Percentiles rank a stretch among this genome's conserved stretches.
phyloP scores from a whole-genome alignment of 2,113 vertebrate genomes.

The Onychostoma macrolepis region DNA sequence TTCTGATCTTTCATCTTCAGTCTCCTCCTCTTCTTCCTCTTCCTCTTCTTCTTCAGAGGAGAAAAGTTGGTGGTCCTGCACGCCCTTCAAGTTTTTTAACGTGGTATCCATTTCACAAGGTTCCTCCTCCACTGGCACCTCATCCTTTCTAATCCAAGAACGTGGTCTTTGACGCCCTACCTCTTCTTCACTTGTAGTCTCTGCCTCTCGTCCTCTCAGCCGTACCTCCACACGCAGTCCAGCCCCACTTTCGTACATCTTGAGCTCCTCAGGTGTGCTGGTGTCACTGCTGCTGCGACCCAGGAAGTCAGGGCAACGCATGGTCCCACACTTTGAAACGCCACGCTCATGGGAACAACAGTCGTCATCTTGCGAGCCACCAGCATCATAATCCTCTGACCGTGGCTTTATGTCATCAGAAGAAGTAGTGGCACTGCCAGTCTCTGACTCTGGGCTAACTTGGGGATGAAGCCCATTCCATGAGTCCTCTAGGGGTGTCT shows the following conservation, averaged over 20 bases:
- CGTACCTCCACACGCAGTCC: slow-evolving; percentile 89
- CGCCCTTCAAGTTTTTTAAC: slow-evolving; percentile 55
- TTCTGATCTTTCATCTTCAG: slow-evolving; percentile 84
- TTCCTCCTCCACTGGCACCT: slow-evolving; percentile 61
- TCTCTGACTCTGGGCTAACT: slow-evolving; percentile 92
- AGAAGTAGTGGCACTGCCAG: slow-evolving; percentile 91
- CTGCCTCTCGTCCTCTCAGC: slow-evolving; percentile 82
- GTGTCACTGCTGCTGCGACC: slow-evolving; percentile 98
- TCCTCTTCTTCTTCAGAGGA: slow-evolving; percentile 93
- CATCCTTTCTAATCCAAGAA: slow-evolving; percentile 81
- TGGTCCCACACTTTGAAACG: slow-evolving; percentile 93
- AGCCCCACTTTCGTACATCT: slow-evolving; percentile 86
- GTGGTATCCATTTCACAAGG: slow-evolving; percentile 63
- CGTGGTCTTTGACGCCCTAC: slow-evolving; percentile 77
- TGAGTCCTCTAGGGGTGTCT: slow-evolving; percentile 78
- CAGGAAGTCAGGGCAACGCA: slow-evolving; percentile 92
- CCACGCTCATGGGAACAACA: slow-evolving; percentile 90
- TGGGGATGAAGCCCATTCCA: slow-evolving; percentile 83
- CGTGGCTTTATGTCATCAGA: slow-evolving; percentile 98
- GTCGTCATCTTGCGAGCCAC: slow-evolving; percentile 97
- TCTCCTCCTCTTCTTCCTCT: slow-evolving; percentile 81
- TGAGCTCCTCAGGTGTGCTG: slow-evolving; percentile 95
- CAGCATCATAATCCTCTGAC: slow-evolving; percentile 97
- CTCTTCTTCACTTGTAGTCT: slow-evolving; percentile 95
- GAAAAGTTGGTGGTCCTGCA: slow-evolving; percentile 80